These are phyloP conservation scores for Pyxicephalus adspersus DNA, from an alignment of 2,113 vertebrate genomes.

Conservation along the genomic window DNA sequence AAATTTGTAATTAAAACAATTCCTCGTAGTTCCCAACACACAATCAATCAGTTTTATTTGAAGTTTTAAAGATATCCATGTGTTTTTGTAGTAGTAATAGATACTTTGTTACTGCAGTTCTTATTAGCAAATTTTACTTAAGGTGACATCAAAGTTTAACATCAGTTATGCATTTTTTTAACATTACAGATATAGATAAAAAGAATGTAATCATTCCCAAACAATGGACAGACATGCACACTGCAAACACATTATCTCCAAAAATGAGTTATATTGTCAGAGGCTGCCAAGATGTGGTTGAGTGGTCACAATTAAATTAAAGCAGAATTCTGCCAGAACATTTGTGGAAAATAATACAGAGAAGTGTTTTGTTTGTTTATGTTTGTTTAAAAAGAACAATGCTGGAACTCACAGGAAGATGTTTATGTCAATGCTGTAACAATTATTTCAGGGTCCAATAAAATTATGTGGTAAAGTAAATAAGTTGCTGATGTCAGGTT, in stretches of 20 bases:
- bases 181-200: not conserved
- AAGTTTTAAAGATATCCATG: too few species aligned
- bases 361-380: not conserved
- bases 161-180: not conserved
- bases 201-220: not conserved
- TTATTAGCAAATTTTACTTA: not conserved
- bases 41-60: too few species aligned
- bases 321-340: slow-evolving; percentile 3
- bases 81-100: too few species aligned
- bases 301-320: slow-evolving; percentile 8
- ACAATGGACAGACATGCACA: not conserved
- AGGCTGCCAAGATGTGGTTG: slow-evolving; percentile 30
- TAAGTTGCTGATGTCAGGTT: too few species aligned
- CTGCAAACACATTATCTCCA: slow-evolving; percentile 20
- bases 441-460: not conserved
- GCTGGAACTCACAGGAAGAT: not conserved
- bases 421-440: not conserved
- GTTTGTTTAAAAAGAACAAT: slow-evolving; percentile 12
- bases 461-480: not conserved
- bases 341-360: slow-evolving; percentile 8
- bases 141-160: not conserved
- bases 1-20: too few species aligned
- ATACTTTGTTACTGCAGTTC: too few species aligned
- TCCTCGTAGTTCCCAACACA: too few species aligned
- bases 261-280: not conserved